A percentile compares a stretch with the other conserved stretches of the same genome.
phyloP scores from a whole-genome alignment of 2,113 vertebrate genomes.

The Chaetura pelagica region DNA sequence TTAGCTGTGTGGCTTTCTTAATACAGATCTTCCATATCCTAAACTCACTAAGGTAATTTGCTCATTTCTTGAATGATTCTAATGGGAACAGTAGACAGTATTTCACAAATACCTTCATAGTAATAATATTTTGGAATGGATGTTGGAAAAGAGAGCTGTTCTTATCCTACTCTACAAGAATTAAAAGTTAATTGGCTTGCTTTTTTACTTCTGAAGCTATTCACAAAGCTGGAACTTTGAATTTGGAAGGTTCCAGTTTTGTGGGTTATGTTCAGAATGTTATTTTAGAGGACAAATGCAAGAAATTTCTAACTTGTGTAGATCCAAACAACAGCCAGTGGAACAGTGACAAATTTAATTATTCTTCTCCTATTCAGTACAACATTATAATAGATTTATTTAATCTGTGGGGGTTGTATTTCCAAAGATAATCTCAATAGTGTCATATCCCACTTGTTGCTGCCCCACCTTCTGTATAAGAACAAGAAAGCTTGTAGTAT shows the following conservation, averaged over 20 bases:
- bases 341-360: background rate
- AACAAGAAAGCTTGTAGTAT: background rate
- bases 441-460: background rate
- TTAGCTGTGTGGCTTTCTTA: background rate
- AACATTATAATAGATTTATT: background rate
- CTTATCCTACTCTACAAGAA: background rate
- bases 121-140: background rate
- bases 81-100: background rate
- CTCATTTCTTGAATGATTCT: background rate
- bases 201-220: background rate
- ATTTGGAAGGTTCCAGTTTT: background rate
- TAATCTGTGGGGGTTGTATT: slow-evolving; percentile 9
- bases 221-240: background rate
- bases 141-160: background rate
- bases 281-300: background rate
- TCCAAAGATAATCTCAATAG: background rate
- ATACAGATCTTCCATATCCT: background rate
- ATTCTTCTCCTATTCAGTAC: background rate
- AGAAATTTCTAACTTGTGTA: background rate
- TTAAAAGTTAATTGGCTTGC: background rate
- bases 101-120: background rate
- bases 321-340: background rate
- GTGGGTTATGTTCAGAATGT: background rate
- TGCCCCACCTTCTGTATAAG: background rate
- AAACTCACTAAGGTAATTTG: background rate